A percentile compares a stretch with the other conserved stretches of the same genome.
Conservation (phyloP, 2,113 vertebrate genomes). For the Tenebrosternarchus preto region DNA sequence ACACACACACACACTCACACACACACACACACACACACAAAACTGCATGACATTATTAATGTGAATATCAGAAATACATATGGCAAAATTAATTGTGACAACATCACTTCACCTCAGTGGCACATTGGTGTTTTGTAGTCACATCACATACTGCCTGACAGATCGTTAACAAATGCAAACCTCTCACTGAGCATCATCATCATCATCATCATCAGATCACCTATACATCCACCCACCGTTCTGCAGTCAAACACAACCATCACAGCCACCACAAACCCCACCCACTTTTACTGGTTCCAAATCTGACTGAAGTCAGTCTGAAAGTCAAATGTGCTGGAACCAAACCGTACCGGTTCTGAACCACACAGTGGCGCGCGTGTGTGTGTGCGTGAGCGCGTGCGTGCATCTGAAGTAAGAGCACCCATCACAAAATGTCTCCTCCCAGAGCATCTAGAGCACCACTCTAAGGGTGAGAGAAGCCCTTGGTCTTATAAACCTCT, state of each 20-base stretch:
- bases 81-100: neutral
- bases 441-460: slow-evolving; percentile 48
- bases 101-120: neutral
- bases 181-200: neutral
- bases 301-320: too few species aligned
- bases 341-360: too few species aligned
- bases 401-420: neutral
- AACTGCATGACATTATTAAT: neutral
- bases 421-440: slow-evolving; percentile 68
- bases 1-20: slow-evolving; percentile 10
- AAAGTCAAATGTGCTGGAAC: too few species aligned
- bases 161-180: neutral
- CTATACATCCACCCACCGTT: too few species aligned
- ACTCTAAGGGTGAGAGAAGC: slow-evolving; percentile 19
- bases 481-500: slow-evolving; percentile 1
- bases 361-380: too few species aligned
- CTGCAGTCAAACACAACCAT: neutral
- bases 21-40: neutral
- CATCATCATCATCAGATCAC: too few species aligned
- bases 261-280: neutral
- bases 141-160: neutral
- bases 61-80: neutral
- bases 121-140: neutral
- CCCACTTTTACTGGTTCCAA: too few species aligned
- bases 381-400: too few species aligned